phyloP scores from a whole-genome alignment of 2,113 vertebrate genomes.

The Prolemur simus region DNA sequence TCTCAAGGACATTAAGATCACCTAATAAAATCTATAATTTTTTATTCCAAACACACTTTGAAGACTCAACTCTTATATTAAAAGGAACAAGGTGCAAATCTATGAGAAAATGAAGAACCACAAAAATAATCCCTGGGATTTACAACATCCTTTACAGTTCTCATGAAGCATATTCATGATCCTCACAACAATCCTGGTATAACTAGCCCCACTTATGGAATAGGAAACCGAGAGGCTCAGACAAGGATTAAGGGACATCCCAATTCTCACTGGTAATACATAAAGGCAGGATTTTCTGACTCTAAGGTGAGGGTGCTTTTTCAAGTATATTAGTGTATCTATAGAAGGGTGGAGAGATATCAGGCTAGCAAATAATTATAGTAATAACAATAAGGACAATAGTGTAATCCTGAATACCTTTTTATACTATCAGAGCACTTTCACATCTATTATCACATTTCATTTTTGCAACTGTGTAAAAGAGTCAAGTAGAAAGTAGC shows the following conservation, averaged over 20 bases:
- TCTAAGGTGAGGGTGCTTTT: neutral
- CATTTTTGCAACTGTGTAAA: neutral
- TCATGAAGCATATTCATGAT: neutral
- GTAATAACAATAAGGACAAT: neutral
- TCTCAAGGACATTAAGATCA: neutral
- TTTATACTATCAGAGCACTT: neutral
- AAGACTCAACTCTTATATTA: neutral
- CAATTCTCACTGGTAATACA: neutral
- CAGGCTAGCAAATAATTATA: neutral
- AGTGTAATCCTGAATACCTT: neutral
- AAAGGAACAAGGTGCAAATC: neutral
- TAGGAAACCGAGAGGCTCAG: neutral
- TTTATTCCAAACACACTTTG: neutral
- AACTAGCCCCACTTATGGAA: neutral
- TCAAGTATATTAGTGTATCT: neutral
- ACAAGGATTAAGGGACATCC: neutral
- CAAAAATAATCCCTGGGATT: slow-evolving; percentile 8
- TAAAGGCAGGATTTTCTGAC: neutral
- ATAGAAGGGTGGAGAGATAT: neutral
- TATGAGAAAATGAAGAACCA: neutral
- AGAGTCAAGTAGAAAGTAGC: neutral
- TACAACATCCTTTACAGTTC: neutral
- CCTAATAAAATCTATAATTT: neutral
- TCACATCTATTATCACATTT: neutral
- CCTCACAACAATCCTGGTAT: neutral